Conservation (phyloP, 2,797 vertebrate species). For the Tachyglossus aculeatus region DNA sequence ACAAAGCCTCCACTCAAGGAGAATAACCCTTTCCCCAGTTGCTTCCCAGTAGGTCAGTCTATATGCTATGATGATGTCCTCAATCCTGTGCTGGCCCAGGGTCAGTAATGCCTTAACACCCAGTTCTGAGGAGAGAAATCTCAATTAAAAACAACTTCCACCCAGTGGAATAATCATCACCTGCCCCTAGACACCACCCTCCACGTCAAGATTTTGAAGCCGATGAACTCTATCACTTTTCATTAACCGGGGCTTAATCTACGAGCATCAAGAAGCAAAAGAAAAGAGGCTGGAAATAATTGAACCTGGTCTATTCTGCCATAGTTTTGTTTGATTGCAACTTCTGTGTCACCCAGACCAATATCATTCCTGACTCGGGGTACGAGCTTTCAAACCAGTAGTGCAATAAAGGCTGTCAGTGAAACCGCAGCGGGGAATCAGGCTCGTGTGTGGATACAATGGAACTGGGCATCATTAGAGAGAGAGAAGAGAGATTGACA, state of each 20-base stretch:
- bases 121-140: too few relatives aligned
- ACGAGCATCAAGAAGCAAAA: neutral
- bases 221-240: neutral
- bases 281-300: neutral
- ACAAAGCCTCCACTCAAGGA: too few relatives aligned
- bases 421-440: neutral
- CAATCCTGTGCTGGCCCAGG: too few relatives aligned
- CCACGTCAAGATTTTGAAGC: too few relatives aligned
- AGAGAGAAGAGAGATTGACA: neutral
- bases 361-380: rapidly evolving
- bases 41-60: neutral
- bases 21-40: too few relatives aligned
- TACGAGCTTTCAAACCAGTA: neutral
- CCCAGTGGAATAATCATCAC: too few relatives aligned
- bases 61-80: too few relatives aligned
- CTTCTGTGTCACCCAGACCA: neutral
- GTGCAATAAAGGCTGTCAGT: neutral
- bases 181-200: too few relatives aligned
- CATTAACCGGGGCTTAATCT: neutral
- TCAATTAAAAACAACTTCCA: too few relatives aligned
- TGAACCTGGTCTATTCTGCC: neutral
- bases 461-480: neutral
- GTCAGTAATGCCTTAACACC: too few relatives aligned
- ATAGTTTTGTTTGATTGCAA: neutral
- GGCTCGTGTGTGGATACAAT: neutral